Evolutionary conservation across 2,113 vertebrate genomes (phyloP).

Genomic region (Engystomops pustulosus): DNA sequence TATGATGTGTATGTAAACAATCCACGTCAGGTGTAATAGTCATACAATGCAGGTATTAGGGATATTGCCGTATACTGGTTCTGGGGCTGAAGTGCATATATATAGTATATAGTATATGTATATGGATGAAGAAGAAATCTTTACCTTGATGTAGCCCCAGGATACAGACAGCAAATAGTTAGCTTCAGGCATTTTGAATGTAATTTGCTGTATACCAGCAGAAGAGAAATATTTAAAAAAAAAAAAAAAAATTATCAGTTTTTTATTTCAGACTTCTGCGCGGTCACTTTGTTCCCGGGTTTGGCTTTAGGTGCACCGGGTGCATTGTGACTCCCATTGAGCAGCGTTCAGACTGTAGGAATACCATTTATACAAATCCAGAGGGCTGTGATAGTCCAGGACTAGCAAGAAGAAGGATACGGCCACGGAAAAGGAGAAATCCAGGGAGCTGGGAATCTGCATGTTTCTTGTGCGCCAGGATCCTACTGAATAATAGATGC

Average conservation of each 20-base stretch:
- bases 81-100: background rate
- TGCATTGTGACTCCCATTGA: slow-evolving; percentile 68
- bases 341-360: slow-evolving; percentile 67
- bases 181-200: slow-evolving; percentile 98
- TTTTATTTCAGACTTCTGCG: slow-evolving; percentile 55
- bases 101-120: background rate
- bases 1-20: slow-evolving; percentile 23
- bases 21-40: background rate
- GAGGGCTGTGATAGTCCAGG: slow-evolving; percentile 66
- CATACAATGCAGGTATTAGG: background rate
- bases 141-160: slow-evolving; percentile 99
- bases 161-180: slow-evolving; percentile 97
- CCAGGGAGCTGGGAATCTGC: slow-evolving; percentile 74
- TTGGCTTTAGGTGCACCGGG: slow-evolving; percentile 67
- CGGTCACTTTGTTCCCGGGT: slow-evolving; percentile 64
- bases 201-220: slow-evolving; percentile 73
- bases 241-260: slow-evolving; percentile 49
- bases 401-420: slow-evolving; percentile 66
- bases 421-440: slow-evolving; percentile 68
- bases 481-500: slow-evolving; percentile 88
- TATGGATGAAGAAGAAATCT: slow-evolving; percentile 60
- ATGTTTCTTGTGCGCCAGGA: slow-evolving; percentile 76
- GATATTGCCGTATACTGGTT: background rate
- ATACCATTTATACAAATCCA: slow-evolving; percentile 76
- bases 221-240: slow-evolving; percentile 32